phyloP scores from a whole-genome alignment of 2,113 vertebrate genomes.

The Ciconia boyciana region DNA sequence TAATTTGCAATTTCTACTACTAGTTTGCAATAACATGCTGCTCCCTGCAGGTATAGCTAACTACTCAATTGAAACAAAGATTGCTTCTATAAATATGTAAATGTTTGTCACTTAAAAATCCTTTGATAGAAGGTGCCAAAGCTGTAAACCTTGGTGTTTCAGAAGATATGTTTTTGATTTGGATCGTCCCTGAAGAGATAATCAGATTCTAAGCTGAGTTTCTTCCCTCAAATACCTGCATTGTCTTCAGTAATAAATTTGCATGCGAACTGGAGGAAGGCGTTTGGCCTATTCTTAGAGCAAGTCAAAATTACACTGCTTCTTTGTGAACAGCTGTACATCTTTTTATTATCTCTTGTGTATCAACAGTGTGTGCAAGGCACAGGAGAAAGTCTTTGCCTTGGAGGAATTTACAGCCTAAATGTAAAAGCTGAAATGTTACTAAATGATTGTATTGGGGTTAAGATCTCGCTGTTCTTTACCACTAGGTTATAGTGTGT shows the following conservation, averaged over 20 bases:
- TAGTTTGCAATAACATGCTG: not conserved
- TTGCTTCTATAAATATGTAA: not conserved
- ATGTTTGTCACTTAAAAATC: not conserved
- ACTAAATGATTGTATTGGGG: not conserved
- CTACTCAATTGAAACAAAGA: not conserved
- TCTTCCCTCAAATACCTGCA: not conserved
- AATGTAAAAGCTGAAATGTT: not conserved
- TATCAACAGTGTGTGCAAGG: not conserved
- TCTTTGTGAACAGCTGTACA: not conserved
- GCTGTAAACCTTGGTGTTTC: not conserved
- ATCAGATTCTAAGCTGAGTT: not conserved
- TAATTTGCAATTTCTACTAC: too few species aligned
- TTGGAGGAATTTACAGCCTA: not conserved
- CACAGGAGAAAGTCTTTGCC: not conserved
- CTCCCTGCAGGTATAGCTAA: not conserved
- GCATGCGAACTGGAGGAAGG: slow-evolving; percentile 23
- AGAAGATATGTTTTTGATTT: not conserved
- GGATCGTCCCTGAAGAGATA: not conserved
- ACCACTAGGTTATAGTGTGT: not conserved
- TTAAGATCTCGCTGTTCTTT: not conserved
- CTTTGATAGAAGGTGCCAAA: not conserved
- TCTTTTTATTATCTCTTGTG: not conserved
- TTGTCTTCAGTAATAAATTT: slow-evolving; percentile 32
- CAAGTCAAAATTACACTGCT: not conserved
- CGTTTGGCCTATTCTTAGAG: slow-evolving; percentile 35